These are phyloP conservation scores for Menidia menidia DNA, from an alignment of 2,797 vertebrate genomes.

Conservation along the genomic window DNA sequence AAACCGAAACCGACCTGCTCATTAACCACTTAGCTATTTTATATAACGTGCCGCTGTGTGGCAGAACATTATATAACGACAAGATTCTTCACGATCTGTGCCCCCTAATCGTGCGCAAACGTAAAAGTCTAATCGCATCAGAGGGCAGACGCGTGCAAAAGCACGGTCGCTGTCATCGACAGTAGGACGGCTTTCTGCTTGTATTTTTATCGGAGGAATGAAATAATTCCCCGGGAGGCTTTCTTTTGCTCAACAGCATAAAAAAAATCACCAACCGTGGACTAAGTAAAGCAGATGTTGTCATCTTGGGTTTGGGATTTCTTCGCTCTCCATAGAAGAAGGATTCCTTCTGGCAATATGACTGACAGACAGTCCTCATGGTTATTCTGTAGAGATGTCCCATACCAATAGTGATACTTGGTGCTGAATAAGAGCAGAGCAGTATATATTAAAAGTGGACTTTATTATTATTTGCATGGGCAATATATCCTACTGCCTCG, in stretches of 20 bases:
- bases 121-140: too few species aligned
- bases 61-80: background rate
- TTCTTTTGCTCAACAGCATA: background rate
- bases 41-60: background rate
- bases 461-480: too few species aligned
- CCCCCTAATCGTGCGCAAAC: background rate
- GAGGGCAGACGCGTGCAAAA: background rate
- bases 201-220: background rate
- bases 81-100: background rate
- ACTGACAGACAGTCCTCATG: background rate
- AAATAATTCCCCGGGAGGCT: background rate
- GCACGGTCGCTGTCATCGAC: background rate
- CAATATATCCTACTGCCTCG: too few species aligned
- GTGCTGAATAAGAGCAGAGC: too few species aligned
- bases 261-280: background rate
- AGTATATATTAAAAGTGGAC: too few species aligned
- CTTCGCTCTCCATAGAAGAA: background rate
- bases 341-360: background rate
- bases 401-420: too few species aligned
- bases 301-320: background rate
- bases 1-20: background rate
- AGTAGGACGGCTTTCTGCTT: background rate
- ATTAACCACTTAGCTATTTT: background rate
- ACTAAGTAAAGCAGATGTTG: background rate
- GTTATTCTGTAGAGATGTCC: background rate